Evolutionary conservation across 2,113 vertebrate species (phyloP).

Genomic region (Alethe castanea): DNA sequence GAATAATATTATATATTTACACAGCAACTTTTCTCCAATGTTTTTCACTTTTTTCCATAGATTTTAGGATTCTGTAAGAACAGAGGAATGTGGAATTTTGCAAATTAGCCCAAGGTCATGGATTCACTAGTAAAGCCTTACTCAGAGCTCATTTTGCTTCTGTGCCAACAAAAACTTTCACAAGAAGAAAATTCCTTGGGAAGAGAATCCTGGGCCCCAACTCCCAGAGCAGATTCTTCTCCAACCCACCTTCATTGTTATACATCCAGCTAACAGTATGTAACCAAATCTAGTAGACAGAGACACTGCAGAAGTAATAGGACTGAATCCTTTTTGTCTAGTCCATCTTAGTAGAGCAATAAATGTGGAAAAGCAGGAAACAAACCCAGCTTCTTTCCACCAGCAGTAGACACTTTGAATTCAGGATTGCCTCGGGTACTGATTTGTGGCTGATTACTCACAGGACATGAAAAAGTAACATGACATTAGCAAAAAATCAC

Average conservation of each 20-base stretch:
- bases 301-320: not conserved
- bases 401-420: not conserved
- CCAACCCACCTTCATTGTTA: not conserved
- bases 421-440: not conserved
- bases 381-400: not conserved
- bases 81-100: not conserved
- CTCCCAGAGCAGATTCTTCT: not conserved
- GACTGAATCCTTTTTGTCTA: not conserved
- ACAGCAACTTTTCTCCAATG: not conserved
- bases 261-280: not conserved
- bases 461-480: not conserved
- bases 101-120: not conserved
- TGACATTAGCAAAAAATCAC: not conserved
- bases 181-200: not conserved
- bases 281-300: not conserved
- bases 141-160: not conserved
- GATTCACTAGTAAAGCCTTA: not conserved
- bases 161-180: not conserved
- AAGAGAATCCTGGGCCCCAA: not conserved
- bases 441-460: not conserved
- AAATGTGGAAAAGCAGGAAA: not conserved
- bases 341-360: not conserved
- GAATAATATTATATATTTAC: not conserved
- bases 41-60: not conserved
- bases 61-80: constrained; percentile 7